Percentiles rank a stretch among this genome's conserved stretches.
phyloP scores from a whole-genome alignment of 2,888 invertebrate genomes.

The Koerneria pararmatus region DNA sequence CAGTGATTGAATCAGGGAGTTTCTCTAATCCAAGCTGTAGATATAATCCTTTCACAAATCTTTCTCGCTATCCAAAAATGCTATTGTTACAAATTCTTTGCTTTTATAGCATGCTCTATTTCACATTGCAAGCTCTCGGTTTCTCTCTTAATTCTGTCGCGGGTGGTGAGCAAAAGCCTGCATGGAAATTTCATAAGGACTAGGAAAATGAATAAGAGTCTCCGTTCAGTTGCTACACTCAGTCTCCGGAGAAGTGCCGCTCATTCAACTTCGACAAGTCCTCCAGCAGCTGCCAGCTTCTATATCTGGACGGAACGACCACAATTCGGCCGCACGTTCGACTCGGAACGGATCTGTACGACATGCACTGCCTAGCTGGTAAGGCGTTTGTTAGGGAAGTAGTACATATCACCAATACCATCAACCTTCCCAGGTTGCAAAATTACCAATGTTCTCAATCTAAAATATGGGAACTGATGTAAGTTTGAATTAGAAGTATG shows the following conservation, averaged over 20 bases:
- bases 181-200: neutral
- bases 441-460: too few relatives aligned
- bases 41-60: neutral
- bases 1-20: too few relatives aligned
- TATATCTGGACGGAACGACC: constrained; percentile 55
- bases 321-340: constrained; percentile 53
- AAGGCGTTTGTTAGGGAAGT: constrained; percentile 25
- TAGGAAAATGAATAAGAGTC: neutral
- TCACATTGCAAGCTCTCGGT: too few relatives aligned
- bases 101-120: too few relatives aligned
- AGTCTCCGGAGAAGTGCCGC: constrained; percentile 56
- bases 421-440: constrained; percentile 1
- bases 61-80: too few relatives aligned
- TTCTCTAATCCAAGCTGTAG: too few relatives aligned
- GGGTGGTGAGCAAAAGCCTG: too few relatives aligned
- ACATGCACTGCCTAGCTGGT: constrained; percentile 56
- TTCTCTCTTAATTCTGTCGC: too few relatives aligned
- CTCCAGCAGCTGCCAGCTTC: constrained; percentile 48
- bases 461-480: too few relatives aligned
- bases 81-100: too few relatives aligned
- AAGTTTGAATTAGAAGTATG: too few relatives aligned
- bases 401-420: constrained; percentile 11
- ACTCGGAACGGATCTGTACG: constrained; percentile 53
- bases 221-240: constrained; percentile 32
- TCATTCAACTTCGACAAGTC: constrained; percentile 59